Conservation (phyloP, 2,113 vertebrate species). For the Chloropsis hardwickii region DNA sequence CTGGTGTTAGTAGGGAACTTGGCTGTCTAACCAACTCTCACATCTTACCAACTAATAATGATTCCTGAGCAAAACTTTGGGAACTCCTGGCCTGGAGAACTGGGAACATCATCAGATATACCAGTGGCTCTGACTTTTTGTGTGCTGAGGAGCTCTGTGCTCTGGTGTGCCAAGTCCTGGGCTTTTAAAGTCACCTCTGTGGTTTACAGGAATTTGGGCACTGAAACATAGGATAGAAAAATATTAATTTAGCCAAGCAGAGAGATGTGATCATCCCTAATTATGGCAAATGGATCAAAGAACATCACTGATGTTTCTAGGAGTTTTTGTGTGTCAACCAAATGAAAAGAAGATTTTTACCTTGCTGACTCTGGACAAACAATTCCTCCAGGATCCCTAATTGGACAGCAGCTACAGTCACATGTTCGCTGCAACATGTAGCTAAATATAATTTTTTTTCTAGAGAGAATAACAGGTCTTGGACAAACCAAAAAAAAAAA, state of each 20-base stretch:
- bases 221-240: background rate
- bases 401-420: background rate
- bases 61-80: background rate
- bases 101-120: background rate
- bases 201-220: background rate
- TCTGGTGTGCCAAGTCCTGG: background rate
- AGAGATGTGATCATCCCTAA: background rate
- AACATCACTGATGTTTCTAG: background rate
- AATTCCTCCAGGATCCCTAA: background rate
- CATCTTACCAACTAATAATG: background rate
- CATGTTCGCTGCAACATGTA: background rate
- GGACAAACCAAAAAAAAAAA: accelerated
- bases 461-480: background rate
- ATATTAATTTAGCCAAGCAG: background rate
- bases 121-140: background rate
- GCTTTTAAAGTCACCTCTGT: background rate
- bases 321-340: background rate
- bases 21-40: background rate
- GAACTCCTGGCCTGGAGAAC: background rate
- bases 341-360: background rate
- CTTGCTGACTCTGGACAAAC: background rate
- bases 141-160: background rate
- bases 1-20: background rate
- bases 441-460: background rate
- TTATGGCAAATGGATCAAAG: background rate